Evolutionary conservation across 2,797 vertebrate species (phyloP), one percentile per base, ranked within the genome.

Genomic region (Ptychobarbus kaznakovi): DNA sequence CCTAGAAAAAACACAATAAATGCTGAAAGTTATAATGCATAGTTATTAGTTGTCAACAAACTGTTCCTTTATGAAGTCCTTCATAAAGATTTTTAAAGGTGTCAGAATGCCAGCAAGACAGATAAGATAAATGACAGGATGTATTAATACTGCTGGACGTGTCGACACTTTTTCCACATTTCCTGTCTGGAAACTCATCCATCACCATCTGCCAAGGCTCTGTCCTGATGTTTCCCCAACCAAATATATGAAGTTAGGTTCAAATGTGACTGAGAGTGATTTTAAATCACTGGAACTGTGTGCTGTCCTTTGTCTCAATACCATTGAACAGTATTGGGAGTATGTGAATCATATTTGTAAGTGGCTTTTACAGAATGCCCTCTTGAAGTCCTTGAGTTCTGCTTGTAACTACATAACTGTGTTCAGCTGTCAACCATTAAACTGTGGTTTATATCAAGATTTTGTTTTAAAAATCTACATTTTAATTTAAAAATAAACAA

Each of bases 121-220:
- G 68, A 38, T 87, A 6, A 49, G 78, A 86, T 86, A 28, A 77
- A 85, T 78, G 76, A 51, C 51, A 75, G 74, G 44, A 78, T 90
- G 76, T 86, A 93, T 93, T 91, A 46, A 85, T 93, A 89, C 82
- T 87, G 58, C 86, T 91, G 87, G 91, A 93, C 89, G 89, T 91
- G 92, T 92, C 88, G 87, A 90, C 89, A 89, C 88, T 87, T 87
- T 92, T 92, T 91, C 87, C 90, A 84, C 90, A 92, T 90, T 95
- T 95, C 94, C 94, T 94, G 92, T 92, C 88, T 86, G 63, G 89
- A 89, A 90, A 90, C 90, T 91, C 91, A 90, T 92, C 87, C 93
- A 92, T 94, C 83, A 79, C 42, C 22, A 73, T 83, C 81, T 89
- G 92, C 92, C 92, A 91, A 73, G 2, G 56, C 87, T 90, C 84